Conservation (phyloP, 1,140 invertebrate species). For the Zaprionus lachaisei region DNA sequence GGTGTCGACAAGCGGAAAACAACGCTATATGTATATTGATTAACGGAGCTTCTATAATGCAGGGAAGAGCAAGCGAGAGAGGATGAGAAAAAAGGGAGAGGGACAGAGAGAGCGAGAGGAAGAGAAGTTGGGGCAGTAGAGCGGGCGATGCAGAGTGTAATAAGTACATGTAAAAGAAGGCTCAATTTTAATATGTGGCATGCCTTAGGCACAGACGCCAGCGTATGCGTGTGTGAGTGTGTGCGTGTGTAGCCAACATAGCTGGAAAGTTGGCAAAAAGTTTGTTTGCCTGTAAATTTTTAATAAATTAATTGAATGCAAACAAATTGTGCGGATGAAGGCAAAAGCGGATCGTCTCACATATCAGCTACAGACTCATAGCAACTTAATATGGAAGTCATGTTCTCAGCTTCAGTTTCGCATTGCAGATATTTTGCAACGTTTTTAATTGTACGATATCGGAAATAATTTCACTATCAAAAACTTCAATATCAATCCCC, state of each 20-base stretch:
- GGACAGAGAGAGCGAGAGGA: neutral
- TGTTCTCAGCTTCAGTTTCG: neutral
- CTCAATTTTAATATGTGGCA: constrained; percentile 26
- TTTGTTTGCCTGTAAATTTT: constrained; percentile 35
- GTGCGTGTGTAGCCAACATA: neutral
- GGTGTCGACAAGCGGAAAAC: constrained; percentile 18
- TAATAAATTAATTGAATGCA: constrained; percentile 41
- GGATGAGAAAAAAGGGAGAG: neutral
- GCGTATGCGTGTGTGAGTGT: neutral
- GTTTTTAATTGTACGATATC: no score
- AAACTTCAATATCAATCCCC: neutral
- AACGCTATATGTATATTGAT: constrained; percentile 42
- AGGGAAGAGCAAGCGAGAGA: neutral
- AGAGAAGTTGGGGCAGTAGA: neutral
- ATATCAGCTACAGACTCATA: neutral
- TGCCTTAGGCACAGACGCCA: neutral
- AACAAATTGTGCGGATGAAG: constrained; percentile 13
- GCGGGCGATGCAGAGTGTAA: neutral
- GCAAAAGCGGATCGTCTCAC: neutral
- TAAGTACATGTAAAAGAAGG: constrained; percentile 7
- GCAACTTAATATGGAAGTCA: neutral
- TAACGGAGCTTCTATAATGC: constrained; percentile 22
- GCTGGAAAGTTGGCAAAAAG: constrained; percentile 16
- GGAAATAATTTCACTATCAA: no score
- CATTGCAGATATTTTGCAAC: neutral